Evolutionary conservation across 2,797 vertebrate genomes (phyloP).

Genomic region (Pseudochirops cupreus): DNA sequence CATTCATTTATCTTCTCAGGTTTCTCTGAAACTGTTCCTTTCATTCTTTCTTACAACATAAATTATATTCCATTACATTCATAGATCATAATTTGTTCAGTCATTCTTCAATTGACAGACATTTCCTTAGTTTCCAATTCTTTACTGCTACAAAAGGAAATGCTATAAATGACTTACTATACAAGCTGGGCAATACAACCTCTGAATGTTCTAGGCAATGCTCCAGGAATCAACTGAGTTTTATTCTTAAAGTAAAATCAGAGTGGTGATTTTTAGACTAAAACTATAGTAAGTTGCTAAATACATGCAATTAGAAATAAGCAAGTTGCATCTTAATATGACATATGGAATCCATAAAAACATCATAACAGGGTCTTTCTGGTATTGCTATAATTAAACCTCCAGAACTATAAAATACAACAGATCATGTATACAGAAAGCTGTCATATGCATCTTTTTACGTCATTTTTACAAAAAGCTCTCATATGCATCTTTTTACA

Average conservation of each 20-base stretch:
- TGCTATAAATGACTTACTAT: not conserved
- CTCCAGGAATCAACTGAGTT: not conserved
- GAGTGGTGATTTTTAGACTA: not conserved
- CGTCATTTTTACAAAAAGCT: conserved; percentile 55
- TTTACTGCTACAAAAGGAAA: not conserved
- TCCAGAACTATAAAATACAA: conserved; percentile 23
- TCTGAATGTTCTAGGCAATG: not conserved
- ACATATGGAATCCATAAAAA: not conserved
- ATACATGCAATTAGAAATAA: not conserved
- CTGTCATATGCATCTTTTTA: conserved; percentile 29
- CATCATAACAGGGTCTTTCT: conserved; percentile 15
- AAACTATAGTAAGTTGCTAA: not conserved
- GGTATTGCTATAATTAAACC: conserved; percentile 61
- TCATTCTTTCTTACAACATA: not conserved
- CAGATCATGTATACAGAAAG: conserved; percentile 46
- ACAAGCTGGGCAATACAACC: not conserved
- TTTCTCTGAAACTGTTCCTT: not conserved
- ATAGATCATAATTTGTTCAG: not conserved
- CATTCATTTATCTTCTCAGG: not conserved
- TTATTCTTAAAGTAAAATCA: not conserved
- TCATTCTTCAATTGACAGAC: not conserved
- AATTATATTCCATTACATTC: not conserved
- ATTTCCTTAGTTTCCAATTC: not conserved
- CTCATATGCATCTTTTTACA: conserved; percentile 27
- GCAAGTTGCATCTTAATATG: not conserved